These are phyloP conservation scores for Lepidocyrtoides sp. DNA, from an alignment of 2,888 invertebrate species.

Conservation along the genomic window DNA sequence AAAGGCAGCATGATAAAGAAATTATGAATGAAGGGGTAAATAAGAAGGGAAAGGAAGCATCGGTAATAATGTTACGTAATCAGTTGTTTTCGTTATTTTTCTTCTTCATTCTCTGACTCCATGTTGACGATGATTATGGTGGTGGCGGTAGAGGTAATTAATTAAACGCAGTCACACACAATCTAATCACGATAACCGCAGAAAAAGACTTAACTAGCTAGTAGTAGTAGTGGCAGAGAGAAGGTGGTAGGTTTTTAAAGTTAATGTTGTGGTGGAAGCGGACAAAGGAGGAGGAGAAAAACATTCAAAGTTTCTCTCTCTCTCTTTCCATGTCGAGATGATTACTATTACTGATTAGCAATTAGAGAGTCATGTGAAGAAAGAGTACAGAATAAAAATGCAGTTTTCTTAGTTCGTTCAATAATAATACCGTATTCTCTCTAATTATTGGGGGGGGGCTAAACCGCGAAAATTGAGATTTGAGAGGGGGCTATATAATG, in stretches of 20 bases:
- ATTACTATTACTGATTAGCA: constrained; percentile 68
- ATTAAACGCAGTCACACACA: constrained; percentile 73
- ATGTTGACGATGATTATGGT: not conserved
- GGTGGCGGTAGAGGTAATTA: constrained; percentile 64
- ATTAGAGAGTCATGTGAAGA: constrained; percentile 51
- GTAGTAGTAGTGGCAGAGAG: not conserved
- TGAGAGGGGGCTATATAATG: too few species aligned
- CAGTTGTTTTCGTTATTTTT: constrained; percentile 29
- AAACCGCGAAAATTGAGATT: too few species aligned
- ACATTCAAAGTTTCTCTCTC: not conserved
- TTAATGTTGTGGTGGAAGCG: constrained; percentile 31
- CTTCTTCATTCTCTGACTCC: constrained; percentile 7
- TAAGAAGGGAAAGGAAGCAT: not conserved
- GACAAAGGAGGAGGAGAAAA: constrained; percentile 54
- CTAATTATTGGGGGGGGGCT: too few species aligned
- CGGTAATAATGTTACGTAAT: constrained; percentile 19
- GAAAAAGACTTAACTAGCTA: constrained; percentile 3
- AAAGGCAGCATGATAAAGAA: not conserved
- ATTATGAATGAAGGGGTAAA: constrained; percentile 55
- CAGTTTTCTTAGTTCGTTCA: not conserved
- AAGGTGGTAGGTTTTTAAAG: not conserved
- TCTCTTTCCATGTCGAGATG: not conserved
- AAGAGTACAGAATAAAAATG: not conserved
- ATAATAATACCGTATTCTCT: too few species aligned
- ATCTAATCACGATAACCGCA: constrained; percentile 56